A percentile compares a stretch with the other conserved stretches of the same genome.
Conservation (phyloP, 2,888 invertebrate species). For the Campaea margaritaria region DNA sequence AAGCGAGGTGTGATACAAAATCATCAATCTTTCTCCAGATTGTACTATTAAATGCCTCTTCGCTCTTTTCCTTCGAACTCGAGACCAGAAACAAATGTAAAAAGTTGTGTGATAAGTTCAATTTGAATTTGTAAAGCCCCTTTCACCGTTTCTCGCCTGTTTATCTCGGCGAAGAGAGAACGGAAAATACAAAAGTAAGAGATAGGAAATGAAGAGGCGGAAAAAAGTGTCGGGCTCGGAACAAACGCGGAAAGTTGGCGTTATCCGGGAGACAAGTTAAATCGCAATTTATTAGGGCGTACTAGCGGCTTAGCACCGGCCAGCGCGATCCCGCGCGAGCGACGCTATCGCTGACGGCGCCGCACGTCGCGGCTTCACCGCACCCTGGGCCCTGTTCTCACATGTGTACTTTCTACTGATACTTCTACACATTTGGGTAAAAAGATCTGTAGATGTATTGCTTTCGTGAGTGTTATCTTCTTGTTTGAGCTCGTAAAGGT, state of each 20-base stretch:
- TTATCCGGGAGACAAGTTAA: conserved; percentile 85
- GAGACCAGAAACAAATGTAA: conserved; percentile 85
- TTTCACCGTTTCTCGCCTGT: conserved; percentile 85
- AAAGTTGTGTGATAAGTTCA: conserved; percentile 86
- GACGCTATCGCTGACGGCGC: conserved; percentile 33
- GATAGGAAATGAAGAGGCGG: conserved; percentile 86
- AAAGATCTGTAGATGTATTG: no score
- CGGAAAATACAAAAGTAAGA: conserved; percentile 85
- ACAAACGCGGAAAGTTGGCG: conserved; percentile 84
- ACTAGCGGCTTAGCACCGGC: conserved; percentile 75
- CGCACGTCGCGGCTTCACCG: conserved; percentile 4
- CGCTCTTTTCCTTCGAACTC: conserved; percentile 83
- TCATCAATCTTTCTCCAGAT: conserved; percentile 85
- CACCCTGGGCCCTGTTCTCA: conserved; percentile 3
- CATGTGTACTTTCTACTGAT: conserved; percentile 10
- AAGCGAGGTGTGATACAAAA: conserved; percentile 86
- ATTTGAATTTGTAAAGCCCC: conserved; percentile 86
- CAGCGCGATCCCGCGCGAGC: conserved; percentile 45
- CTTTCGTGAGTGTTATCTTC: background rate
- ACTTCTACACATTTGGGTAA: no score
- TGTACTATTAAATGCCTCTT: conserved; percentile 85
- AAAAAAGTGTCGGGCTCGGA: conserved; percentile 84
- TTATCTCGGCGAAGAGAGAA: conserved; percentile 82
- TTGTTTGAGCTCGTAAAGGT: background rate
- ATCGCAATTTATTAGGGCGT: conserved; percentile 85